These are phyloP conservation scores for Camelus bactrianus DNA, from an alignment of 2,113 vertebrate species.

Conservation along the genomic window DNA sequence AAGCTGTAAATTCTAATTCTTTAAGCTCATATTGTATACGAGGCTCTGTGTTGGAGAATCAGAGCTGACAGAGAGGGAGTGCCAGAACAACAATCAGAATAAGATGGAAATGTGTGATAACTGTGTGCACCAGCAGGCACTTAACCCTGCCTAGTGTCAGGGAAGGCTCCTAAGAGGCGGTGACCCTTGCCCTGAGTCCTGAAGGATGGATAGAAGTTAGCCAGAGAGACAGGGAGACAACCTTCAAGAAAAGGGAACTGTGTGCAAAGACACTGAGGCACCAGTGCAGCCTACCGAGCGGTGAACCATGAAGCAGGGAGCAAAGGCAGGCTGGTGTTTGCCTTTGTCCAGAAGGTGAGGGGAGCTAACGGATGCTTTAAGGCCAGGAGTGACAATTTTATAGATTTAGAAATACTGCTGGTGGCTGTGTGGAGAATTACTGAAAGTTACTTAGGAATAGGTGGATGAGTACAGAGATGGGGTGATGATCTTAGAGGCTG, in stretches of 20 bases:
- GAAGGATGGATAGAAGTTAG: not conserved
- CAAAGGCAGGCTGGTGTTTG: not conserved
- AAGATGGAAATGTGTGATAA: not conserved
- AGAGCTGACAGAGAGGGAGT: not conserved
- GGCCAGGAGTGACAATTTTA: not conserved
- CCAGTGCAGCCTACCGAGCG: not conserved
- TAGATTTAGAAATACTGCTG: not conserved
- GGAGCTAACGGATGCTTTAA: not conserved
- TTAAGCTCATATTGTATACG: not conserved
- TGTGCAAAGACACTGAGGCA: not conserved
- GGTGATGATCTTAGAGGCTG: not conserved
- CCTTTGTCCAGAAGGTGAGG: not conserved
- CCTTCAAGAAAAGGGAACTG: not conserved
- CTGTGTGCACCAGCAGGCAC: not conserved
- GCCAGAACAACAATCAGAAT: not conserved
- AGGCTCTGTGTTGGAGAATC: not conserved
- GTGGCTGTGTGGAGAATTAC: not conserved
- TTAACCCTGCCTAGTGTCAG: not conserved
- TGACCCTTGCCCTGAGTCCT: not conserved
- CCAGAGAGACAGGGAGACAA: not conserved
- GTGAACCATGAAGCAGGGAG: not conserved
- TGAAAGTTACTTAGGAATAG: not conserved
- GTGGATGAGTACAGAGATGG: not conserved
- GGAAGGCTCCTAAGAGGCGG: constrained; percentile 3
- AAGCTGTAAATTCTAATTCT: constrained; percentile 24